A percentile compares a stretch with the other conserved stretches of the same genome.
phyloP scores from a whole-genome alignment of 1,140 invertebrate species.

The Danaus melanippus region DNA sequence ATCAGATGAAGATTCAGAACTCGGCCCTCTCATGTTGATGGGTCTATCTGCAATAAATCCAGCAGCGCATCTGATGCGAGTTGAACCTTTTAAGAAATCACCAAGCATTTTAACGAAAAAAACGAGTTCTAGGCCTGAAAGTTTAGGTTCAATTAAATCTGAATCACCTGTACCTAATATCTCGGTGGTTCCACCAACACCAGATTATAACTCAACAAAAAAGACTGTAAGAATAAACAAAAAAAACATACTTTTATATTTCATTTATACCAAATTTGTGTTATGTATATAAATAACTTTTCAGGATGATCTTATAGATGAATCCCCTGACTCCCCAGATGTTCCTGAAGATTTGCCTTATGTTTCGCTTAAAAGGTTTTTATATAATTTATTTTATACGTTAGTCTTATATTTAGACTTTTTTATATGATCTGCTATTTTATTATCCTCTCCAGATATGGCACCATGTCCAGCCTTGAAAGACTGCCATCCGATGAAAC shows the following conservation, averaged over 20 bases:
- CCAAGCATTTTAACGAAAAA: conserved; percentile 25
- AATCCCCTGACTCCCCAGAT: conserved; percentile 64
- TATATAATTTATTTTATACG: conserved; percentile 8
- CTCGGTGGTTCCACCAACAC: conserved; percentile 82
- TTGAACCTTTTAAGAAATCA: conserved; percentile 69
- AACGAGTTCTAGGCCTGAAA: conserved; percentile 46
- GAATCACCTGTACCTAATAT: conserved; percentile 77
- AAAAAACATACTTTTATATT: conserved; percentile 3
- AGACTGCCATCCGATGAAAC: conserved; percentile 74
- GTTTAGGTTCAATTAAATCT: conserved; percentile 50
- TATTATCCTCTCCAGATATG: conserved; percentile 65
- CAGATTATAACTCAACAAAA: conserved; percentile 72
- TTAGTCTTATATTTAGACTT: too few species aligned
- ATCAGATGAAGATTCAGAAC: conserved; percentile 70
- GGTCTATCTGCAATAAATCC: conserved; percentile 77
- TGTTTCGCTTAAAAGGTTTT: conserved; percentile 59
- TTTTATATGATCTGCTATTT: not conserved
- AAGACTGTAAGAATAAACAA: conserved; percentile 58
- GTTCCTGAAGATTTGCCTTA: conserved; percentile 62
- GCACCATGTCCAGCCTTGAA: conserved; percentile 85
- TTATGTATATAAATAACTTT: conserved; percentile 20
- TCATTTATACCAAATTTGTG: conserved; percentile 3
- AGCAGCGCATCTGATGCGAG: conserved; percentile 75
- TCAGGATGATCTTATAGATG: conserved; percentile 61
- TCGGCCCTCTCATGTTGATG: conserved; percentile 76